Conservation (phyloP, 2,888 invertebrate genomes). For the Dendrolimus pini region DNA sequence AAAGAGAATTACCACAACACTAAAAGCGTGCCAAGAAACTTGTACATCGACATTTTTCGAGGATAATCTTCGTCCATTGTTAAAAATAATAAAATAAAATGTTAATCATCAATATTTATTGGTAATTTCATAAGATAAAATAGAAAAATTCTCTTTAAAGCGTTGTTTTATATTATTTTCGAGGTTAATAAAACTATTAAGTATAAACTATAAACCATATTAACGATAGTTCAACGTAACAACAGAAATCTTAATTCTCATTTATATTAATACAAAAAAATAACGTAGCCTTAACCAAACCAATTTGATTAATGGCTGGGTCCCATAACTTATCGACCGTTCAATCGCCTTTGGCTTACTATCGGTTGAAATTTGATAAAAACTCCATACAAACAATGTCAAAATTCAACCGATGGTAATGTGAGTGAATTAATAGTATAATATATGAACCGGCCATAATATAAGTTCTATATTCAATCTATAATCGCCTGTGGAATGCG, state of each 20-base stretch:
- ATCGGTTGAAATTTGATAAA: too few species aligned
- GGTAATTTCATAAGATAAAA: not conserved
- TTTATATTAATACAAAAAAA: not conserved
- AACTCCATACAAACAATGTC: too few species aligned
- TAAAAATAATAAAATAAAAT: not conserved
- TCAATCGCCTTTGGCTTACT: too few species aligned
- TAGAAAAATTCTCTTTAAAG: not conserved
- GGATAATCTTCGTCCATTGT: not conserved
- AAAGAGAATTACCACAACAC: too few species aligned
- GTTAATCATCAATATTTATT: not conserved
- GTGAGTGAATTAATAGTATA: too few species aligned
- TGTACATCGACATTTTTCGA: not conserved
- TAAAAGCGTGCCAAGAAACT: not conserved
- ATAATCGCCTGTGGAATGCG: too few species aligned
- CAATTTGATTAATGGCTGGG: too few species aligned
- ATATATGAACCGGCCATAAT: too few species aligned
- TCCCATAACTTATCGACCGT: too few species aligned
- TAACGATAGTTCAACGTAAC: not conserved
- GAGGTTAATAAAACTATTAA: not conserved
- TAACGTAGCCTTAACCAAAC: too few species aligned
- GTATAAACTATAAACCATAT: not conserved
- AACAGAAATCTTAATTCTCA: not conserved
- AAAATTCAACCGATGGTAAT: too few species aligned
- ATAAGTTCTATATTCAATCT: too few species aligned
- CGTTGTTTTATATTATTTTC: not conserved